phyloP scores from a whole-genome alignment of 2,888 invertebrate genomes.

The Agonopterix heracliana region DNA sequence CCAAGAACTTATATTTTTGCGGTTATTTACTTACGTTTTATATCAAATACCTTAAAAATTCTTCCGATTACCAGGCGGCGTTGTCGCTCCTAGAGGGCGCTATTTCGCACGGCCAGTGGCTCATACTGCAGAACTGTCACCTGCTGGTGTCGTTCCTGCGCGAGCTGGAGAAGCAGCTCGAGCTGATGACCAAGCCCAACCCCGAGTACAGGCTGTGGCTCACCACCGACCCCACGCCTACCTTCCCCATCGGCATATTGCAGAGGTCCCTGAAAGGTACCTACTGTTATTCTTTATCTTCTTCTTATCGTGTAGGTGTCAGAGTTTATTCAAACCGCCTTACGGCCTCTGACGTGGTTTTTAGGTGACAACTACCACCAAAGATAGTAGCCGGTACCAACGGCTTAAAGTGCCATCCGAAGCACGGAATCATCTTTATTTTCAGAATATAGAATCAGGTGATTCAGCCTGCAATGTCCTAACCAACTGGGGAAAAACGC shows the following conservation, averaged over 20 bases:
- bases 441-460: too few relatives aligned
- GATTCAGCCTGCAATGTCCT: too few relatives aligned
- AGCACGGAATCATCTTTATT: too few relatives aligned
- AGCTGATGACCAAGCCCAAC: conserved; percentile 87
- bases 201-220: conserved; percentile 95
- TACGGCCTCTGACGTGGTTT: too few relatives aligned
- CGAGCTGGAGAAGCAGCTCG: conserved; percentile 88
- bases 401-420: too few relatives aligned
- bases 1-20: too few relatives aligned
- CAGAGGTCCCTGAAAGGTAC: conserved; percentile 89
- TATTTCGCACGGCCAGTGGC: conserved; percentile 88
- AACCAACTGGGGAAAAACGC: too few relatives aligned
- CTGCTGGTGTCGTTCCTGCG: conserved; percentile 86
- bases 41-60: too few relatives aligned
- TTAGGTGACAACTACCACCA: too few relatives aligned
- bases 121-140: conserved; percentile 96
- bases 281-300: neutral
- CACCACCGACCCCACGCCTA: conserved; percentile 91
- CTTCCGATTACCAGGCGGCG: conserved; percentile 77
- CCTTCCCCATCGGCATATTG: conserved; percentile 92
- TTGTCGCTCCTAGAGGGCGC: conserved; percentile 80
- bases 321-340: too few relatives aligned
- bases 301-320: neutral
- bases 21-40: too few relatives aligned
- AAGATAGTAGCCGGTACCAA: too few relatives aligned